Base-by-base conservation (phyloP, 2,888 invertebrate genomes). In the Tryphoninae sp. region DNA sequence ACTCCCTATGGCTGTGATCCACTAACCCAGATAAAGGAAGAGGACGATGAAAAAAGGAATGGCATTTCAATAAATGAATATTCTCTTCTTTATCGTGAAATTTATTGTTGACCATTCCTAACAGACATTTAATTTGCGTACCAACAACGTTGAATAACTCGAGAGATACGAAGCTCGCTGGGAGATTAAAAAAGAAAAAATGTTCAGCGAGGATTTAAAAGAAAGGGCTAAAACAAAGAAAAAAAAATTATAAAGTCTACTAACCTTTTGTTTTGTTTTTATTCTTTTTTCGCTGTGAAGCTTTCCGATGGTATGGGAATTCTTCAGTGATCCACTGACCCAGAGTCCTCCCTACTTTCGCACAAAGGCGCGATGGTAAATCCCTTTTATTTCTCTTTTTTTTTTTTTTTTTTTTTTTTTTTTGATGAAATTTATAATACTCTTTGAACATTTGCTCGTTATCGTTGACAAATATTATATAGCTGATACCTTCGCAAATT, bases 1-100 rank as follows among this genome's bases (percentile, higher is more conserved):
- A 16, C 67, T 58, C 40, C 19, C 19, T 33, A 6, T 26, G 16
- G 53, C 61, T 53, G 72, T 72, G 61, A 73, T 80, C 68, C 23
- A 68, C 61, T 76, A 61, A 77, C 77, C 80, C 76, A 73, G 55
- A 77, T 80, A 19, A 7, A 53, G 19, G 11, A 49, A 40, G 58
- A 55, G n/a, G 64, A 33, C 33, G 33, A 1, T 19, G 19, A 69
- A 55, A 13, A 9, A 40, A 42, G 58, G 53, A 53, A 58, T 71
- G 19, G 40, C 22, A 22, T n/a, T 45, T 22, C 45, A 55, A 22
- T 69, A 69, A 55, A 53, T 53, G 45, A 53, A 53, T 53, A 55
- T 55, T 55, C 45, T 45, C 13, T 45, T 45, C 45, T 9, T 45
- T 13, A 45, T 45, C 45, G 45, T 45, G 45, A 13, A 45, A 45